Evolutionary conservation across 2,888 invertebrate species (phyloP).

Genomic region (Pristionchus exspectatus): DNA sequence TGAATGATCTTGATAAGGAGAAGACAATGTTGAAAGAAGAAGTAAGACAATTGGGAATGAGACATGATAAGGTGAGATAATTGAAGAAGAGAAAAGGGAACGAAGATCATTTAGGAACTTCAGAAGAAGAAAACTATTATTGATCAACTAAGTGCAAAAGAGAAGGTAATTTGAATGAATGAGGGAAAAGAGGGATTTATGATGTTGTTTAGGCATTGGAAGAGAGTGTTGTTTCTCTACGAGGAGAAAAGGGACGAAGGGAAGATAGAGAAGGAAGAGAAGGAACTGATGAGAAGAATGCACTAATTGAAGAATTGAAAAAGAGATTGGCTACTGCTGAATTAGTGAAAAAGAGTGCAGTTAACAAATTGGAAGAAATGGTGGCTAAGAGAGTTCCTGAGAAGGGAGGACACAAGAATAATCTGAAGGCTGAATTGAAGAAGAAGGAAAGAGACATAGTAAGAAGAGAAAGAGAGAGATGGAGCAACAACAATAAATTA

Average conservation of each 20-base stretch:
- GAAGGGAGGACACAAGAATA: conserved; percentile 80
- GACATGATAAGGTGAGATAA: conserved; percentile 62
- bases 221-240: background rate
- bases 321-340: conserved; percentile 66
- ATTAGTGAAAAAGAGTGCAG: conserved; percentile 83
- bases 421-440: conserved; percentile 89
- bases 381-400: conserved; percentile 92
- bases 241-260: conserved; percentile 9
- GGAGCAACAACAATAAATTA: background rate
- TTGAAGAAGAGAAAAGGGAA: background rate
- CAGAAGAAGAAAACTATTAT: conserved; percentile 57
- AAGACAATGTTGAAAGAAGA: conserved; percentile 87
- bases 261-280: background rate
- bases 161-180: background rate
- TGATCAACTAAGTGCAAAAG: conserved; percentile 14
- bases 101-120: conserved; percentile 55
- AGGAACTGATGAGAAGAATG: background rate
- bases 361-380: conserved; percentile 96
- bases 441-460: conserved; percentile 93
- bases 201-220: background rate
- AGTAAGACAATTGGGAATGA: conserved; percentile 65
- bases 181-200: background rate
- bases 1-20: conserved; percentile 94
- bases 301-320: conserved; percentile 56
- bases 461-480: conserved; percentile 29